Percentiles rank a stretch among this genome's conserved stretches.
phyloP scores from a whole-genome alignment of 2,888 invertebrate genomes.

The Glyphotaelius pellucidus region DNA sequence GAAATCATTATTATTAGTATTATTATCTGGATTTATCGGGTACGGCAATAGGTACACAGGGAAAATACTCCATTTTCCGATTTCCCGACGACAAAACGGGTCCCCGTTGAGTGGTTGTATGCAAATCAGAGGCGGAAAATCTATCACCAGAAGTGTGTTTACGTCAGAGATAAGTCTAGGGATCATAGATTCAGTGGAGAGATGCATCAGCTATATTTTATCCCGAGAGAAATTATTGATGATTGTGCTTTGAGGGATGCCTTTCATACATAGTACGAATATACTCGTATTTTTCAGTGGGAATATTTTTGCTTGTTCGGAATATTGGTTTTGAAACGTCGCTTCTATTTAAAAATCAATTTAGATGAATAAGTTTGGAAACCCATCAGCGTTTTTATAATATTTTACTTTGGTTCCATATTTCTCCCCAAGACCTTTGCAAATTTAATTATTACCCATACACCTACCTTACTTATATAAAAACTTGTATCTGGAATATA shows the following conservation, averaged over 20 bases:
- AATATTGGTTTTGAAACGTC: not conserved
- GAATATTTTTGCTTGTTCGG: not conserved
- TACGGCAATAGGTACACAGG: conserved; percentile 56
- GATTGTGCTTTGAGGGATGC: not conserved
- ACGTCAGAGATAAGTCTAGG: conserved; percentile 58
- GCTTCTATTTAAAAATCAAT: too few relatives aligned
- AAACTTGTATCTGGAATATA: too few relatives aligned
- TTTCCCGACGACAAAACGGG: conserved; percentile 58
- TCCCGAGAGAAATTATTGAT: not conserved
- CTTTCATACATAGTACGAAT: not conserved
- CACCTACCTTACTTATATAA: too few relatives aligned
- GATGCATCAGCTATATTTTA: conserved; percentile 40
- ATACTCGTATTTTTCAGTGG: not conserved
- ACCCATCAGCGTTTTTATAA: too few relatives aligned
- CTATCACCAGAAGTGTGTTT: conserved; percentile 63
- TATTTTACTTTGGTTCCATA: too few relatives aligned
- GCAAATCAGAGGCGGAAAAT: conserved; percentile 61
- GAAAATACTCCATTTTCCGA: conserved; percentile 63
- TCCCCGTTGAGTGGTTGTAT: conserved; percentile 59
- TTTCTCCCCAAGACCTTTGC: too few relatives aligned
- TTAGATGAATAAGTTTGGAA: too few relatives aligned
- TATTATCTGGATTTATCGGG: conserved; percentile 60
- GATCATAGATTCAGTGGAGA: conserved; percentile 27
- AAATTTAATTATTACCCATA: too few relatives aligned
- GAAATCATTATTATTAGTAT: conserved; percentile 65